These are phyloP conservation scores for Raja brachyura DNA, from an alignment of 2,113 vertebrate genomes.

Conservation along the genomic window DNA sequence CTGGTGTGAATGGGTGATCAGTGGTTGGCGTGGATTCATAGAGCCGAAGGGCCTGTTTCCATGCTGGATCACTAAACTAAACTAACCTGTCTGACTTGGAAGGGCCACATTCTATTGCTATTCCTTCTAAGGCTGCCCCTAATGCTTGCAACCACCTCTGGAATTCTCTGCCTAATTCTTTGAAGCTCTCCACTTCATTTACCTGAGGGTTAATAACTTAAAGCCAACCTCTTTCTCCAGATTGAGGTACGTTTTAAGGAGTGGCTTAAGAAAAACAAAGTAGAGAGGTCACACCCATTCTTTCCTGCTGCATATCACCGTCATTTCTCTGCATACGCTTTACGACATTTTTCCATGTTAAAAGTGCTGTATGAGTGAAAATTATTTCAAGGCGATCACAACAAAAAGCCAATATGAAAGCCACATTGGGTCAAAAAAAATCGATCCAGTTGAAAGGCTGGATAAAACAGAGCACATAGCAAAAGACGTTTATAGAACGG, in stretches of 20 bases:
- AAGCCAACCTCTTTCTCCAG: neutral
- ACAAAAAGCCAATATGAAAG: neutral
- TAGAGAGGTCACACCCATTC: neutral
- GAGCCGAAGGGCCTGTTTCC: too few species aligned
- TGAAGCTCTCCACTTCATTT: neutral
- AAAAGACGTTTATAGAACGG: neutral
- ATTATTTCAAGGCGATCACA: neutral
- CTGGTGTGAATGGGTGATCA: too few species aligned
- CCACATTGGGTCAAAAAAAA: neutral
- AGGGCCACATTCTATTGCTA: neutral
- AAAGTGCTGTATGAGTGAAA: neutral
- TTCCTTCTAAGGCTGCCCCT: neutral
- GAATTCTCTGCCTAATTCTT: neutral
- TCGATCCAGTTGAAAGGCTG: neutral
- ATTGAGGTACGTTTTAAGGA: too few species aligned
- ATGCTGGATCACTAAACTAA: too few species aligned
- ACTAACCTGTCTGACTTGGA: neutral
- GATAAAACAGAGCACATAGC: neutral
- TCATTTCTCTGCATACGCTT: neutral
- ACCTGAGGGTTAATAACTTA: neutral
- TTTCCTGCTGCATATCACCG: neutral
- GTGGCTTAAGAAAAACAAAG: too few species aligned
- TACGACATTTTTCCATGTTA: neutral
- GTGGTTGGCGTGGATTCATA: too few species aligned
- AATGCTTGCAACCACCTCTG: neutral